phyloP scores from a whole-genome alignment of 2,113 vertebrate genomes.

The Tichodroma muraria region DNA sequence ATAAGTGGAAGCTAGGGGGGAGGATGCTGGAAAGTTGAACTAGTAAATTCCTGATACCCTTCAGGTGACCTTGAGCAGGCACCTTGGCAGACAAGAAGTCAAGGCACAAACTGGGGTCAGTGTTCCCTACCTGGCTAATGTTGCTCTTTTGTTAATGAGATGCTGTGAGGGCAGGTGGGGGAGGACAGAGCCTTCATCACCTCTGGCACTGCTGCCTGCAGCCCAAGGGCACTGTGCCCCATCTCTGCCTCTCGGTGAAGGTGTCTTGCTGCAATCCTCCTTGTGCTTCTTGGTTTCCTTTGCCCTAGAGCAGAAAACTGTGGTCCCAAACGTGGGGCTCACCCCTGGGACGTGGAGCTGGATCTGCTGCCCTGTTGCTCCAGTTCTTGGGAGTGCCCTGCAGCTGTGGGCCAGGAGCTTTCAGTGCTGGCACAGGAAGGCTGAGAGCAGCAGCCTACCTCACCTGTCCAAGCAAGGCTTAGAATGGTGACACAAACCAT shows the following conservation, averaged over 20 bases:
- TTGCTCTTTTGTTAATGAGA: not conserved
- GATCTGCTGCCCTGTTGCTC: not conserved
- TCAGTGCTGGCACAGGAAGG: not conserved
- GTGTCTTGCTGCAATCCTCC: not conserved
- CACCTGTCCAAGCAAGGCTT: not conserved
- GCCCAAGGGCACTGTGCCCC: not conserved
- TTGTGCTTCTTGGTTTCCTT: not conserved
- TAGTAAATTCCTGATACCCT: not conserved
- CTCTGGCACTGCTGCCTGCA: not conserved
- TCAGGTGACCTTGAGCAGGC: not conserved
- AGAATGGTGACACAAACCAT: not conserved
- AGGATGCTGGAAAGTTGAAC: not conserved
- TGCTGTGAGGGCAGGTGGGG: not conserved
- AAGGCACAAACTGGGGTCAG: not conserved
- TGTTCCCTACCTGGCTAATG: not conserved
- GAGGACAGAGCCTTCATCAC: not conserved
- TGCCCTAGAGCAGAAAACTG: not conserved
- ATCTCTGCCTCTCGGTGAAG: not conserved
- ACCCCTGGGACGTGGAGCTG: not conserved
- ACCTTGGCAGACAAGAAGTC: accelerated
- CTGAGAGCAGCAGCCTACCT: not conserved
- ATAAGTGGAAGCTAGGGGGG: not conserved
- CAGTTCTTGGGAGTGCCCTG: not conserved
- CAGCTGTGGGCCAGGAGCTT: not conserved
- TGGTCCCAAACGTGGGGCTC: not conserved